phyloP scores from a whole-genome alignment of 2,113 vertebrate species.

The Forbesichthys papilliferus region DNA sequence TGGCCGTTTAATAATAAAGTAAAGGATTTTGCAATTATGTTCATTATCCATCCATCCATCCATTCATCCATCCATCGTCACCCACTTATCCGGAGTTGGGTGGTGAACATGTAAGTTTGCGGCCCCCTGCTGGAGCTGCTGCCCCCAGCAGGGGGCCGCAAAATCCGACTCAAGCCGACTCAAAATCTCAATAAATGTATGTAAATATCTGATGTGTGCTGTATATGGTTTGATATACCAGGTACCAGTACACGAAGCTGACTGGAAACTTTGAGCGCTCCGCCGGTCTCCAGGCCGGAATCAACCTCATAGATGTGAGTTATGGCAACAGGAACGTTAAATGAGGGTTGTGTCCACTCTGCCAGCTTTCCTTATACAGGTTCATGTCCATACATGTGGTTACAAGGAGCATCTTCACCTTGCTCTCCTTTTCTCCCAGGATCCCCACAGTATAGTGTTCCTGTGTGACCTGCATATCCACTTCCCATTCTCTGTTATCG shows the following conservation, averaged over 20 bases:
- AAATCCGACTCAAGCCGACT: too few species aligned
- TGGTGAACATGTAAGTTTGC: too few species aligned
- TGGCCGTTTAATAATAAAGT: neutral
- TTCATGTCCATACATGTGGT: neutral
- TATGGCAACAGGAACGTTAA: neutral
- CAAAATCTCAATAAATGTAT: too few species aligned
- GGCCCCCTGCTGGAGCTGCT: too few species aligned
- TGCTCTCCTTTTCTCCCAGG: conserved; percentile 67
- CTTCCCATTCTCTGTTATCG: conserved; percentile 85
- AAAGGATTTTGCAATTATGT: too few species aligned
- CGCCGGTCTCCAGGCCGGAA: conserved; percentile 90
- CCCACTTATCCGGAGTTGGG: too few species aligned
- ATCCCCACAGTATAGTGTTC: conserved; percentile 92
- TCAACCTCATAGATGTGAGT: conserved; percentile 84
- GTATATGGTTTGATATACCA: conserved; percentile 52
- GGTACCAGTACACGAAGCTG: conserved; percentile 85
- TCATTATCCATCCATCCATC: too few species aligned
- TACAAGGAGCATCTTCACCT: neutral
- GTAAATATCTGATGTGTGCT: neutral
- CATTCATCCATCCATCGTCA: too few species aligned
- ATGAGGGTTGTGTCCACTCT: too few species aligned
- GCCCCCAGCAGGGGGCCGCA: too few species aligned
- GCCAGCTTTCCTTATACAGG: neutral
- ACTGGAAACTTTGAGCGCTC: conserved; percentile 91
- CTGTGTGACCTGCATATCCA: conserved; percentile 96